Percentiles rank a stretch among this genome's conserved stretches.
These are phyloP conservation scores for Lepidurus apus DNA, from an alignment of 1,140 invertebrate genomes.

Conservation along the genomic window DNA sequence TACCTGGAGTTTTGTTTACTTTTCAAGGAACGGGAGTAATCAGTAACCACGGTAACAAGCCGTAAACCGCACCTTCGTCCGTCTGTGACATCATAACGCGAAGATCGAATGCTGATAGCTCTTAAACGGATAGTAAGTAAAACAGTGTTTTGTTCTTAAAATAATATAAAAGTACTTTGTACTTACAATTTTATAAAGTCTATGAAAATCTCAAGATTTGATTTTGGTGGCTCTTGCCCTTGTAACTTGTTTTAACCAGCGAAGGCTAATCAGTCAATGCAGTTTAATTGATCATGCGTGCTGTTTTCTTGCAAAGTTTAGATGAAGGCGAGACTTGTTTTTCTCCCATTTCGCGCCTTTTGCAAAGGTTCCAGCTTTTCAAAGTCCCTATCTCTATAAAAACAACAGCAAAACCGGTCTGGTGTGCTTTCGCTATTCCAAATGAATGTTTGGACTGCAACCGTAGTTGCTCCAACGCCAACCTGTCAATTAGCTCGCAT, in stretches of 20 bases:
- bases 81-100: no score
- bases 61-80: no score
- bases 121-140: no score
- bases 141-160: no score
- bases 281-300: neutral
- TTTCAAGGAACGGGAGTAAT: no score
- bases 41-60: no score
- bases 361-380: neutral
- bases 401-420: neutral
- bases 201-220: no score
- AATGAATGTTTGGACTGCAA: constrained; percentile 9
- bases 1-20: no score
- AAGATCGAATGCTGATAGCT: no score
- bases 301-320: neutral
- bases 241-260: neutral
- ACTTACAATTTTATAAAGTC: no score
- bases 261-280: constrained; percentile 3
- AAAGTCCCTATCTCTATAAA: neutral
- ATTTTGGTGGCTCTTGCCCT: no score
- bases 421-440: neutral
- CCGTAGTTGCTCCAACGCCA: neutral
- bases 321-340: constrained; percentile 1
- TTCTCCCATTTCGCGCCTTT: constrained; percentile 17
- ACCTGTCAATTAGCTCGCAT: constrained; percentile 3
- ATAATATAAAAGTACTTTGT: no score